Evolutionary conservation across 2,888 invertebrate genomes (phyloP), one percentile per base, ranked within the genome.

Genomic region (Morpho achilles): DNA sequence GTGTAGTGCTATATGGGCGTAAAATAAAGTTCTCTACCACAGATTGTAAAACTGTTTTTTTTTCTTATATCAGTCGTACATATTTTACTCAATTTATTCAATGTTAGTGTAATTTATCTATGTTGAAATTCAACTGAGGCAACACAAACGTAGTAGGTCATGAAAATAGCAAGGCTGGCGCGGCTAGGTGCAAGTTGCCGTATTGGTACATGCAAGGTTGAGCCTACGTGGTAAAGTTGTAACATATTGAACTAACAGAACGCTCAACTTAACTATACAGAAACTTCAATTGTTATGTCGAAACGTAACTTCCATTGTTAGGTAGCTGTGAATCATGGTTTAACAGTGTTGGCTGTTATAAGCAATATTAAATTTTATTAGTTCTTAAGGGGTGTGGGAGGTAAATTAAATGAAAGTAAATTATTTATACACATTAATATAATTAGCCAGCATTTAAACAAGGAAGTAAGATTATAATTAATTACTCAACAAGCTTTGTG

Each of bases 131-230:
- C 65, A 65, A 66, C 73, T 76, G 75, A 65, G 70, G 74, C 73
- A 77, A 76, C 68, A 68, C 65, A 67, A 67, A 64, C 68, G 69
- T 70, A 70, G 71, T 73, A 68, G 76, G 76, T 79, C 77, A 77
- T 73, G 77, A 79, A 78, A 76, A 72, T 72, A 67, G 72, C 39
- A 71, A 77, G 69, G 69, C 74, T 75, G 77, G 76, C 65, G 75
- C 73, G 70, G 70, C 76, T 77, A 73, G 77, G 75, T 76, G 78
- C 69, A 66, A 73, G 63, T 53, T 42, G 40, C 10, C 10, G 45
- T 66, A 71, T 79, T 77, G 76, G 76, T 70, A 69, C 73, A 79
- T 67, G 66, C 64, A 70, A 62, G 58, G 55, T 55, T 61, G 40
- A 45, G 6, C 10, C 32, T 41, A 45, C 50, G 53, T 66, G 49